Percentiles rank a stretch among this genome's conserved stretches.
phyloP scores from a whole-genome alignment of 2,113 vertebrate genomes.

The Galemys pyrenaicus region DNA sequence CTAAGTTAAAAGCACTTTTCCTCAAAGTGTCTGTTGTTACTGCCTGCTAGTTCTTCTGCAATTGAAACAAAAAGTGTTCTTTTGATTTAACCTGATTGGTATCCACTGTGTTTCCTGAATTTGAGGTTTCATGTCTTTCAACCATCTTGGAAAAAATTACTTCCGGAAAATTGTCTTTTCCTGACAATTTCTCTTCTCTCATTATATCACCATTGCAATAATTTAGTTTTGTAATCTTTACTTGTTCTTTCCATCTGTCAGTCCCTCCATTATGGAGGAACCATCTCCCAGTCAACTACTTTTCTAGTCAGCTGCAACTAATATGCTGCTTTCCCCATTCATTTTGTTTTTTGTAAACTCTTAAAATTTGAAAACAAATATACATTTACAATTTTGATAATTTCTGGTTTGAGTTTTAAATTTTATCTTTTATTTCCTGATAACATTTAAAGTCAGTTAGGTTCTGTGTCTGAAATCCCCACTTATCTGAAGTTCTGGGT shows the following conservation, averaged over 20 bases:
- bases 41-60: not conserved
- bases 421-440: constrained; percentile 8
- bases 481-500: not conserved
- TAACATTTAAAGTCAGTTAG: not conserved
- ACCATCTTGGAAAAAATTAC: not conserved
- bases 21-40: not conserved
- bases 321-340: not conserved
- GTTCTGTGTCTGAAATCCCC: not conserved
- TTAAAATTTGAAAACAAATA: constrained; percentile 5
- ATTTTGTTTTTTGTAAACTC: not conserved
- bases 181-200: not conserved
- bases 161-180: not conserved
- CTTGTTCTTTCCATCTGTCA: not conserved
- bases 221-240: not conserved
- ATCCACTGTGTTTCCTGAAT: not conserved
- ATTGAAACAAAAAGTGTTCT: not conserved
- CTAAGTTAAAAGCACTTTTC: not conserved
- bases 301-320: not conserved
- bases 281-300: not conserved
- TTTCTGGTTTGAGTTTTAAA: constrained; percentile 4
- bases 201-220: not conserved
- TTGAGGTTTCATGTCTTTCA: constrained; percentile 24
- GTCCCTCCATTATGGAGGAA: not conserved
- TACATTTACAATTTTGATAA: not conserved
- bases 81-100: constrained; percentile 9